Evolutionary conservation across 2,113 vertebrate species (phyloP), one percentile per base, ranked within the genome.

Genomic region (Ciconia maguari): DNA sequence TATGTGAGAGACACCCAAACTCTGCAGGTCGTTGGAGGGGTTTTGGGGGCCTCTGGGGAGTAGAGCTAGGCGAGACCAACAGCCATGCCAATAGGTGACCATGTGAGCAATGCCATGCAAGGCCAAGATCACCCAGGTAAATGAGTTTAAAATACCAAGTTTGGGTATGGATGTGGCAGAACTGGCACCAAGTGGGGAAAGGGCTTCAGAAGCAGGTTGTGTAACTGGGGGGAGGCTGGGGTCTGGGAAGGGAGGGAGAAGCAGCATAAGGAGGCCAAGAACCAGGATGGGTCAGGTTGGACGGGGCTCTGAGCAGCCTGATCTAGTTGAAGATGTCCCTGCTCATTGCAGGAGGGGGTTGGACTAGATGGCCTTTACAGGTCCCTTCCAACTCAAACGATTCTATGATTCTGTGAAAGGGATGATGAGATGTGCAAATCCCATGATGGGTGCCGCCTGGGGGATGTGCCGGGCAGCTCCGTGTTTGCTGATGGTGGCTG

Each of bases 151-250:
- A 88, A 34, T 24, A 6, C 6, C 16, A 26, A 7, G 3, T 75
- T 66, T 71, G 24, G 24, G 10, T 80, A 49, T 34, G 62, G 7
- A 10, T 72, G 16, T 36, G 65, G 26, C 29, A 90, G 49, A 88
- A 57, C 21, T 6, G 7, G 36, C 29, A 16, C 22, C 22, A 54
- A 13, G 7, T 0, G 1, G 25, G 2, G 1, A 77, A 68, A 2
- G 2, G 32, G 20, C 16, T 82, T 85, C 42, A 69, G 41, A 36
- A 64, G 20, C 54, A 70, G 14, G 3, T 15, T 84, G 55, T 55
- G 16, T 68, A 42, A 51, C 10, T 4, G 2, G 3, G 3, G 6
- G 5, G 4, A 81, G 11, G 8, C n/a, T 81, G 26, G 7, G n/a
- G 9, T 36, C 22, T 74, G 19, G 38, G 42, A 62, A 70, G 11